These are phyloP conservation scores for Anoplius nigerrimus DNA, from an alignment of 2,888 invertebrate genomes.

Conservation along the genomic window DNA sequence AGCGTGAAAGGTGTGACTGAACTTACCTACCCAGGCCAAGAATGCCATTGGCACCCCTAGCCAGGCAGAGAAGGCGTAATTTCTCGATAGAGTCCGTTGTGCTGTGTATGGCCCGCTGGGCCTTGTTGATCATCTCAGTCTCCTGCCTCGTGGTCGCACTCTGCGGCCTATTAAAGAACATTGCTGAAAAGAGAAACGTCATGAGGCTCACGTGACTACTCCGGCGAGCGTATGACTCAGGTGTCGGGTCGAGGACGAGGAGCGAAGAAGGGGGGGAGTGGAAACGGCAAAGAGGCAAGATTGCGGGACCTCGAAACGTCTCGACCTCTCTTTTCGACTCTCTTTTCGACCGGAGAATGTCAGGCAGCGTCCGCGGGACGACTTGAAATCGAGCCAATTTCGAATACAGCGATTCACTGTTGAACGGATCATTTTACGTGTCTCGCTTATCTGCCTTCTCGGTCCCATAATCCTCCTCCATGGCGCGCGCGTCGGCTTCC, in stretches of 20 bases:
- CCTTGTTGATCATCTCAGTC: conserved; percentile 86
- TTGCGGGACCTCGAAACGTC: too few species aligned
- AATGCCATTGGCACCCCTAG: conserved; percentile 92
- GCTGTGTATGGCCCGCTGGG: conserved; percentile 81
- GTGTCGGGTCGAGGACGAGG: not conserved
- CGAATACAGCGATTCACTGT: too few species aligned
- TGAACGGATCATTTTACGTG: too few species aligned
- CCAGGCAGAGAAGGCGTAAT: conserved; percentile 87
- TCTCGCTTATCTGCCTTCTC: too few species aligned
- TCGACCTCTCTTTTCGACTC: too few species aligned
- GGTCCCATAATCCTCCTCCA: too few species aligned
- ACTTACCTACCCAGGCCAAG: conserved; percentile 89
- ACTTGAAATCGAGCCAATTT: too few species aligned
- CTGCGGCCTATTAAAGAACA: conserved; percentile 80
- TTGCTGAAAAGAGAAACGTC: conserved; percentile 70
- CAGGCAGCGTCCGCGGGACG: too few species aligned
- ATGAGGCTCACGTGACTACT: conserved; percentile 17
- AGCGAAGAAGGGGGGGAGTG: not conserved
- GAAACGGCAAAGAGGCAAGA: not conserved
- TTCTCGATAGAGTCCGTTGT: conserved; percentile 89
- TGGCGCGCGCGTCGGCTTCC: too few species aligned
- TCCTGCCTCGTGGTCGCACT: conserved; percentile 87
- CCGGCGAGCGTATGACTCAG: conserved; percentile 32
- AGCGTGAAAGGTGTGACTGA: not conserved
- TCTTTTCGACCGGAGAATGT: too few species aligned